These are phyloP conservation scores for Trichonephila clavipes DNA, from an alignment of 1,140 invertebrate species.

Conservation along the genomic window DNA sequence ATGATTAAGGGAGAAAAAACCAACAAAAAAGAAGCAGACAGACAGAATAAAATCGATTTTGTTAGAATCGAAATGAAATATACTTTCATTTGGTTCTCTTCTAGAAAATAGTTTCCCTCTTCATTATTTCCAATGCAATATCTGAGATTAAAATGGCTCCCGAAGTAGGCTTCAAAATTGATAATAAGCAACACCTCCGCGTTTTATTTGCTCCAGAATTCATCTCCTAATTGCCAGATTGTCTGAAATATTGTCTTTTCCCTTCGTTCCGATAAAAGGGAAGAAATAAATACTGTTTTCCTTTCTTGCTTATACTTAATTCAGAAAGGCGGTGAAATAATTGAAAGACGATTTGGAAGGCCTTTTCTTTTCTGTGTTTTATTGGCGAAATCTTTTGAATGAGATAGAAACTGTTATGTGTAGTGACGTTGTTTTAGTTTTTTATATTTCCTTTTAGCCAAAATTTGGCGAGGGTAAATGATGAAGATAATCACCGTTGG, in stretches of 20 bases:
- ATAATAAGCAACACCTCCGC: neutral
- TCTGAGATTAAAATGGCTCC: neutral
- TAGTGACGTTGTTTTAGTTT: neutral
- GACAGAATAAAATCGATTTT: neutral
- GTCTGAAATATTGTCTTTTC: neutral
- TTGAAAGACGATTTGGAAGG: neutral
- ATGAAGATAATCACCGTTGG: neutral
- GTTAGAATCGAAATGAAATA: neutral
- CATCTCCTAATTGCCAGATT: neutral
- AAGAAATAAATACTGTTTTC: slow-evolving; percentile 4
- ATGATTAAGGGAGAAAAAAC: neutral
- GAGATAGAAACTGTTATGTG: neutral
- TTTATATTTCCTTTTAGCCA: neutral
- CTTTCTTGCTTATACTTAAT: slow-evolving; percentile 10
- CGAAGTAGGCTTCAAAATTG: neutral
- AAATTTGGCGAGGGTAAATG: neutral
- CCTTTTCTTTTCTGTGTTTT: neutral
- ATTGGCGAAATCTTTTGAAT: neutral
- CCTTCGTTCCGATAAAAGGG: neutral
- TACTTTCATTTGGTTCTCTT: neutral
- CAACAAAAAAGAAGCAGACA: neutral
- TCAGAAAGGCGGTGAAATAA: slow-evolving; percentile 9
- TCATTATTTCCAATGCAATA: neutral
- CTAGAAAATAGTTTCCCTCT: neutral
- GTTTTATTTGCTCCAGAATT: neutral